Conservation (phyloP, 1,140 invertebrate genomes). For the Maconellicoccus hirsutus region DNA sequence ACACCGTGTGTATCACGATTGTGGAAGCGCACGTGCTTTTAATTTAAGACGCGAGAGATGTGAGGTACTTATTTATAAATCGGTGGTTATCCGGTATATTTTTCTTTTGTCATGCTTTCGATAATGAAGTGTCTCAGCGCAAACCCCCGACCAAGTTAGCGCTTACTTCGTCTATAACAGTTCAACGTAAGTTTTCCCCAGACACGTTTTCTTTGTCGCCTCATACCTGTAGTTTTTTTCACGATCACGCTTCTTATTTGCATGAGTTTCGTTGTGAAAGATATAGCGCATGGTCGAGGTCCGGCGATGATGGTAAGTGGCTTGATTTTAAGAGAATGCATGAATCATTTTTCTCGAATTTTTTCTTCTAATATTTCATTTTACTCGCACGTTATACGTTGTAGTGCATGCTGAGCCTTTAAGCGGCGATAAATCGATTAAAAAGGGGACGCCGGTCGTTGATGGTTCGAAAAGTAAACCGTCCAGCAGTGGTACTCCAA, state of each 20-base stretch:
- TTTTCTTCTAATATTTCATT: neutral
- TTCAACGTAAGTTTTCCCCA: constrained; percentile 18
- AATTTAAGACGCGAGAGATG: no score
- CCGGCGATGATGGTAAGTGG: no score
- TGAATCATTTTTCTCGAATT: no score
- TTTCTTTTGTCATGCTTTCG: constrained; percentile 17
- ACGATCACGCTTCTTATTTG: neutral
- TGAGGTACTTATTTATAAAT: neutral
- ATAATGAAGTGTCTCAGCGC: constrained; percentile 31
- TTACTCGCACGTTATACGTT: constrained; percentile 7
- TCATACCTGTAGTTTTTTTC: constrained; percentile 1
- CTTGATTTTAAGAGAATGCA: no score
- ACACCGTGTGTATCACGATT: neutral
- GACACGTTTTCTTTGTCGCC: neutral
- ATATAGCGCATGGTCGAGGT: no score
- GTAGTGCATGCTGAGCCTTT: constrained; percentile 10
- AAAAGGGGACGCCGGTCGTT: neutral
- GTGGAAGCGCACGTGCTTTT: neutral
- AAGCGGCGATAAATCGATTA: neutral
- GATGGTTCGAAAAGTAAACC: constrained; percentile 5
- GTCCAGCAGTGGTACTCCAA: neutral
- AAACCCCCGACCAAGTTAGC: constrained; percentile 34
- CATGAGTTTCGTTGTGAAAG: neutral
- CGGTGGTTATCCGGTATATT: neutral
- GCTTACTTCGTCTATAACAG: constrained; percentile 28